Evolutionary conservation across 92 coral and sea anemone species (phyloP), one percentile per base, ranked within the genome.

Genomic region (Galaxea fascicularis): DNA sequence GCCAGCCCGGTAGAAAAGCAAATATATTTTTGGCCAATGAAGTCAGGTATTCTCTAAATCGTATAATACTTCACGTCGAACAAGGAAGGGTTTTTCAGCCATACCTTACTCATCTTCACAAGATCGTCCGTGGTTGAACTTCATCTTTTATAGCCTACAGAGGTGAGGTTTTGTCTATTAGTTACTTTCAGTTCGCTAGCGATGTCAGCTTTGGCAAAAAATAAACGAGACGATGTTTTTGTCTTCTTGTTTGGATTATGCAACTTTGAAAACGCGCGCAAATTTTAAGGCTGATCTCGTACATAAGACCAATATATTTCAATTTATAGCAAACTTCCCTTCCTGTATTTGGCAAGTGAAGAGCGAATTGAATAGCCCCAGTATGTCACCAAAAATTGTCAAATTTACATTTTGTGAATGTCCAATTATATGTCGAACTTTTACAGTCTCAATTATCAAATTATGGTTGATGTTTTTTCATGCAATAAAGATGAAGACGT

Each of bases 341-440:
- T 11, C 30, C 4, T 65, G 6, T 17, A 30, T 60, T 60, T 60
- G 14, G 30, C 15, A 30, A 60, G 10, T 60, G 11, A 0, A 60
- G 3, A 60, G 5, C 13, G n/a, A 0, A 1, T 7, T 6, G 66
- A 60, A 60, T 22, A 1, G 29, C 30, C 30, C 16, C 8, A n/a
- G 12, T 10, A 18, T 16, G 10, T 10, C 20, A 11, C 49, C 20
- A 22, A 12, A 25, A 22, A 10, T 77, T 41, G 16, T 12, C 82
- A 44, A 28, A 49, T 17, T 12, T 39, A 25, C 28, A 60, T 62
- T 77, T 18, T 28, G 13, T 16, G n/a, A 16, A 78, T 11, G 41
- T 78, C 73, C 45, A 63, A 63, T 78, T 46, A 63, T 30, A 3
- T 65, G 46, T 44, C 28, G 57, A 78, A 64, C 71, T 64, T 44